Percentiles rank a stretch among this genome's conserved stretches.
Evolutionary conservation across 2,888 invertebrate genomes (phyloP).

Genomic region (Sarcophaga rosellei): DNA sequence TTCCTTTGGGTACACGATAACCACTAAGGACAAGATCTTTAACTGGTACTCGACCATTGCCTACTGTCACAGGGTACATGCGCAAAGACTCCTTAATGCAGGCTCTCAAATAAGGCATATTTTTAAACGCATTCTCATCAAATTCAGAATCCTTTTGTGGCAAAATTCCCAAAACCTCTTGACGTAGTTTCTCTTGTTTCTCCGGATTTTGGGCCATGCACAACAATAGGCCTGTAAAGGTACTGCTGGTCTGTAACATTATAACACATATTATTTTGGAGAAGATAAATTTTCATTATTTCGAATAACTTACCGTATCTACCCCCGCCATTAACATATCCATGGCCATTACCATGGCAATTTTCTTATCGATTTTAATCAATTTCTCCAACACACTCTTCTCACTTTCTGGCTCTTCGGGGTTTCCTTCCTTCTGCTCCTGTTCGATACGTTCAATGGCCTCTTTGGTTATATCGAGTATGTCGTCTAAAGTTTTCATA

Average conservation of each 20-base stretch:
- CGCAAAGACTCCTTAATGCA: constrained; percentile 89
- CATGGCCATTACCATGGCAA: constrained; percentile 86
- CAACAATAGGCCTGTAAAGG: constrained; percentile 72
- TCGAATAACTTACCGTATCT: constrained; percentile 84
- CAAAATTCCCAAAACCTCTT: constrained; percentile 82
- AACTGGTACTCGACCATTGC: constrained; percentile 82
- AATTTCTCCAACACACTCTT: constrained; percentile 86
- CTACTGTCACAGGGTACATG: constrained; percentile 83
- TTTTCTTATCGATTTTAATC: constrained; percentile 84
- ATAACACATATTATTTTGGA: background rate
- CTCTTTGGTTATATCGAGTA: constrained; percentile 74
- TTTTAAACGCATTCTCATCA: constrained; percentile 81
- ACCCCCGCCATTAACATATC: constrained; percentile 88
- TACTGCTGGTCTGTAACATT: constrained; percentile 76
- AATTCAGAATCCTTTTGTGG: constrained; percentile 79
- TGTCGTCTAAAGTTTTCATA: constrained; percentile 72
- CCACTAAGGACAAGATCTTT: constrained; percentile 85
- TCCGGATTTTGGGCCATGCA: constrained; percentile 84
- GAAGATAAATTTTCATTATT: background rate
- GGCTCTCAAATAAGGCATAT: constrained; percentile 86
- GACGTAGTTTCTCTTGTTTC: constrained; percentile 85
- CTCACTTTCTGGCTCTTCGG: constrained; percentile 72
- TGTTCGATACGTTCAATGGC: constrained; percentile 75
- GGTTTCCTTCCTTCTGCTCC: constrained; percentile 63
- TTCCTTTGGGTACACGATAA: constrained; percentile 85